phyloP scores from a whole-genome alignment of 2,888 invertebrate species.

The Salpingus planirostris region DNA sequence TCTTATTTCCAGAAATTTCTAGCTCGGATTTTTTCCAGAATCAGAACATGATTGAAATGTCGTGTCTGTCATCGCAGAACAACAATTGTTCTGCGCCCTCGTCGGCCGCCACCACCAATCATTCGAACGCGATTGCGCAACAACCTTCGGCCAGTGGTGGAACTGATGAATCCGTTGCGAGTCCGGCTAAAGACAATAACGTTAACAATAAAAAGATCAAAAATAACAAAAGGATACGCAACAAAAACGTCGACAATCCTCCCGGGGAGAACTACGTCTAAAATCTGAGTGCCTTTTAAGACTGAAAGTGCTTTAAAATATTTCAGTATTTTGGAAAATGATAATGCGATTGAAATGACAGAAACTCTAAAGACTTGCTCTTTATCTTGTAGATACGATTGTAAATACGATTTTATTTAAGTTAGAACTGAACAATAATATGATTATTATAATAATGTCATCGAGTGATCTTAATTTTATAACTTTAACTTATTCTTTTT shows the following conservation, averaged over 20 bases:
- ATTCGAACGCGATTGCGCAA: too few relatives aligned
- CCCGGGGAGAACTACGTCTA: slow-evolving; percentile 25
- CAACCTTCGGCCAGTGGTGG: slow-evolving; percentile 12
- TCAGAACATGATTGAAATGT: slow-evolving; percentile 57
- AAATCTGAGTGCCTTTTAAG: slow-evolving; percentile 1
- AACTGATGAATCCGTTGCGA: slow-evolving; percentile 16
- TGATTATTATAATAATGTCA: too few relatives aligned
- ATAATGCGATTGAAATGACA: neutral
- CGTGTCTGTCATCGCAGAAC: slow-evolving; percentile 55
- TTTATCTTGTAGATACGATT: too few relatives aligned
- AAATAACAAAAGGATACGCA: slow-evolving; percentile 18
- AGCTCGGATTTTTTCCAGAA: slow-evolving; percentile 46
- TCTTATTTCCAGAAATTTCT: slow-evolving; percentile 44
- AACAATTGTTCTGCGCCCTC: slow-evolving; percentile 44
- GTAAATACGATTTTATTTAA: too few relatives aligned
- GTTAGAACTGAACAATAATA: too few relatives aligned
- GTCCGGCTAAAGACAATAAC: slow-evolving; percentile 16
- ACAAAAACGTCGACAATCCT: slow-evolving; percentile 16
- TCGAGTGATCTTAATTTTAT: too few relatives aligned
- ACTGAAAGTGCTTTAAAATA: slow-evolving; percentile 6
- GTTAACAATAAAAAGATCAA: slow-evolving; percentile 17
- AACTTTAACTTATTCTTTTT: too few relatives aligned
- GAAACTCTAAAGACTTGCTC: neutral
- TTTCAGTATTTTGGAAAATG: too few relatives aligned
- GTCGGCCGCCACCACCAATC: too few relatives aligned